phyloP scores from a whole-genome alignment of 2,888 invertebrate genomes.

The Aphelenchoides bicaudatus region DNA sequence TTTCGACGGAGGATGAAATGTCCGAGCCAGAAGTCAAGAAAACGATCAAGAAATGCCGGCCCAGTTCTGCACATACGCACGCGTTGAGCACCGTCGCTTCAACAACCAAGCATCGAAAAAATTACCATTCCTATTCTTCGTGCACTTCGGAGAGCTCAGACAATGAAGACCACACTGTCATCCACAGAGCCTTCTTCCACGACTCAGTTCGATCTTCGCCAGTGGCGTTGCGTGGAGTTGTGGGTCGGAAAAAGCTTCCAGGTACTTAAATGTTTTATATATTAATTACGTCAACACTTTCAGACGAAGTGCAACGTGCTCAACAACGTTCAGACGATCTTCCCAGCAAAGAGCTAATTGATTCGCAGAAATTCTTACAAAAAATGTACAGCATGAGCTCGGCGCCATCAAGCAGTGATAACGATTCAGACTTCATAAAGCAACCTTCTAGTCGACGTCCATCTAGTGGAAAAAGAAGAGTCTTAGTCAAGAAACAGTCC shows the following conservation, averaged over 20 bases:
- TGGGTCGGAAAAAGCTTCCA: constrained; percentile 9
- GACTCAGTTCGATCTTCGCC: background rate
- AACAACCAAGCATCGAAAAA: constrained; percentile 1
- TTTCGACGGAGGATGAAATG: background rate
- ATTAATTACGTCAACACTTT: too few relatives aligned
- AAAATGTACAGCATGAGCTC: background rate
- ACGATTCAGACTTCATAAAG: too few relatives aligned
- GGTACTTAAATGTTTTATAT: too few relatives aligned
- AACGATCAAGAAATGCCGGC: background rate
- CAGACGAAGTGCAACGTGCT: constrained; percentile 5
- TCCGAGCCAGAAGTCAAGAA: constrained; percentile 5
- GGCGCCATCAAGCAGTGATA: too few relatives aligned
- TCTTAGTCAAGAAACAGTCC: constrained; percentile 1
- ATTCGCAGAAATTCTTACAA: background rate
- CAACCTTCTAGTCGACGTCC: too few relatives aligned
- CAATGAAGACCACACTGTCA: background rate
- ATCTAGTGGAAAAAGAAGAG: too few relatives aligned
- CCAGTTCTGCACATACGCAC: background rate
- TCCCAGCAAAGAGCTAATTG: background rate
- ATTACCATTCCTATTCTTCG: background rate
- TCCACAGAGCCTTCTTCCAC: background rate
- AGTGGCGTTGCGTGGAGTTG: too few relatives aligned
- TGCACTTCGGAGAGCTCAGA: constrained; percentile 4
- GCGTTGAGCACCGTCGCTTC: constrained; percentile 12
- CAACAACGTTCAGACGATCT: background rate